Percentiles rank a stretch among this genome's conserved stretches.
Conservation (phyloP, 2,797 vertebrate genomes). For the Graptemys geographica region DNA sequence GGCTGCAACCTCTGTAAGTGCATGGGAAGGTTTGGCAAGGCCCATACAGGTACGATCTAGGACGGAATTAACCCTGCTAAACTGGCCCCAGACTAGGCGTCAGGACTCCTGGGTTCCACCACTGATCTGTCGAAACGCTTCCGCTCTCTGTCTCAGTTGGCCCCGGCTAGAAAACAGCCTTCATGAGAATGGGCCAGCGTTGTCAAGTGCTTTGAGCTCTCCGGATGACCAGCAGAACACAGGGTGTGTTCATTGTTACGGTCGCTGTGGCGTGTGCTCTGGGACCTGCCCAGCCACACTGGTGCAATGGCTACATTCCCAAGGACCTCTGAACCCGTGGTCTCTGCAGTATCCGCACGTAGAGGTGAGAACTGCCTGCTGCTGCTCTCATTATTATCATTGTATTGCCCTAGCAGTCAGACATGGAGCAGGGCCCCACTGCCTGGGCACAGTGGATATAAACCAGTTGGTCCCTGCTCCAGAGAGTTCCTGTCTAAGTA, state of each 20-base stretch:
- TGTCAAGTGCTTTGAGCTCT: neutral
- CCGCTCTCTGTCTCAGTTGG: neutral
- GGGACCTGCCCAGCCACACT: neutral
- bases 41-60: neutral
- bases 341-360: accelerated
- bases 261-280: neutral
- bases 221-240: neutral
- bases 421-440: neutral
- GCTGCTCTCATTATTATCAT: too few relatives aligned
- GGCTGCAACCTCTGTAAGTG: neutral
- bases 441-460: neutral
- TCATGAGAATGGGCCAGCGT: neutral
- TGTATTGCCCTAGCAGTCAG: neutral
- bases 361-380: neutral
- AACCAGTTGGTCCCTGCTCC: neutral
- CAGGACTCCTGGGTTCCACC: neutral
- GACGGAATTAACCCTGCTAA: neutral
- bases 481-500: neutral
- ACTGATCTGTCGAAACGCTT: neutral
- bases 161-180: neutral
- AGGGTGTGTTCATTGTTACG: neutral
- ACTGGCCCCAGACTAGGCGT: neutral
- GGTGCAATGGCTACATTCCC: neutral
- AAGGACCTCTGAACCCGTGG: neutral
- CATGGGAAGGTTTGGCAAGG: neutral